Conservation (phyloP, 1,140 invertebrate species). For the Drosophila bifasciata region DNA sequence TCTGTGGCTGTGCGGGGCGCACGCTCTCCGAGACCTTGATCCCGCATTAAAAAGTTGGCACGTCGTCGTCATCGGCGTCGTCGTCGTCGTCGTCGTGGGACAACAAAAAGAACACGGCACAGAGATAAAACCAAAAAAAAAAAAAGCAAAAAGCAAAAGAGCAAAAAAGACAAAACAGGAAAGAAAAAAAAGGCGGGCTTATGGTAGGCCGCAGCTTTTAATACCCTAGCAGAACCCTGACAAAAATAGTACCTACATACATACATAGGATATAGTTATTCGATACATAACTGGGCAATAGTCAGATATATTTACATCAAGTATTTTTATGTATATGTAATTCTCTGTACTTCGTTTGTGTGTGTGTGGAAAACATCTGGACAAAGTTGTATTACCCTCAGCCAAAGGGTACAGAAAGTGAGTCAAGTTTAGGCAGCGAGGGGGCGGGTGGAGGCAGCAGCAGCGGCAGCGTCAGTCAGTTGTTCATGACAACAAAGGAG, state of each 20-base stretch:
- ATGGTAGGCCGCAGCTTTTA: too few species aligned
- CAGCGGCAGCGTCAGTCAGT: too few species aligned
- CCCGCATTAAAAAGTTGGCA: conserved; percentile 80
- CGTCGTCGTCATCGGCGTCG: conserved; percentile 45
- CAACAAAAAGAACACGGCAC: conserved; percentile 37
- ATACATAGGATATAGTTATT: too few species aligned
- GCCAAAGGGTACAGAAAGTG: conserved; percentile 1
- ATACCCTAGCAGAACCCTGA: too few species aligned
- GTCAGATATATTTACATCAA: too few species aligned
- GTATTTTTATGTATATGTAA: too few species aligned
- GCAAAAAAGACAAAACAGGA: conserved; percentile 18
- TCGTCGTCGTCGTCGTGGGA: conserved; percentile 25
- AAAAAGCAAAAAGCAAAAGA: conserved; percentile 26
- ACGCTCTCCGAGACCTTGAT: conserved; percentile 71
- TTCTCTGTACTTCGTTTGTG: too few species aligned
- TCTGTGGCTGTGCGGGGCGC: conserved; percentile 29
- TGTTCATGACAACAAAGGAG: conserved; percentile 52
- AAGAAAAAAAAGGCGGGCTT: too few species aligned
- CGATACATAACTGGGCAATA: too few species aligned
- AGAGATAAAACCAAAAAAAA: conserved; percentile 37
- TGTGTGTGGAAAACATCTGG: too few species aligned
- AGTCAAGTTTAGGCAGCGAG: conserved; percentile 14
- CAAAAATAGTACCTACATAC: too few species aligned
- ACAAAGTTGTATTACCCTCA: too few species aligned
- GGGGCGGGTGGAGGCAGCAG: conserved; percentile 7